Conservation (phyloP, 2,113 vertebrate species). For the Nannospalax galili region DNA sequence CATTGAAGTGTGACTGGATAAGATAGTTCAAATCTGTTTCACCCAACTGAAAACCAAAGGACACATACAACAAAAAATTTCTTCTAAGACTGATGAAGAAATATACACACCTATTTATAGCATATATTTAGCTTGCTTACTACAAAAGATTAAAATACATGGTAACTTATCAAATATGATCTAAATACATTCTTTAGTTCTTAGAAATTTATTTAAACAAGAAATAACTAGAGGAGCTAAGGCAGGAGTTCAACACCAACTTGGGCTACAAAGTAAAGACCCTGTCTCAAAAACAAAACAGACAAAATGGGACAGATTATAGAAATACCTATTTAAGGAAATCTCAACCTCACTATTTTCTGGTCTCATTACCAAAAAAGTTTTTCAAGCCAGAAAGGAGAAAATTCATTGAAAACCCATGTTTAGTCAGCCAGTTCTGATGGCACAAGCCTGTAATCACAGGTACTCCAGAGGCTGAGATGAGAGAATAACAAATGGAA, state of each 20-base stretch:
- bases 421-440: not conserved
- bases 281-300: not conserved
- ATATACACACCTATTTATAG: not conserved
- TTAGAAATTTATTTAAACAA: not conserved
- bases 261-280: not conserved
- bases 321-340: not conserved
- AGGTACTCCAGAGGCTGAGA: not conserved
- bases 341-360: not conserved
- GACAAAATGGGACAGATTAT: not conserved
- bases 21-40: not conserved
- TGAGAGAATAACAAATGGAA: too few species aligned
- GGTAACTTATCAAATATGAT: not conserved
- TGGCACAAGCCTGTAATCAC: not conserved
- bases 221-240: not conserved
- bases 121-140: not conserved
- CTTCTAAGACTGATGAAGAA: not conserved
- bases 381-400: not conserved
- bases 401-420: not conserved
- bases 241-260: not conserved
- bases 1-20: not conserved
- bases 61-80: not conserved
- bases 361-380: not conserved
- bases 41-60: not conserved
- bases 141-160: conserved; percentile 34
- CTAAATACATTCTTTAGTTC: not conserved